A percentile compares a stretch with the other conserved stretches of the same genome.
Evolutionary conservation across 2,113 vertebrate species (phyloP).

Genomic region (Petrocephalus microphthalmus): DNA sequence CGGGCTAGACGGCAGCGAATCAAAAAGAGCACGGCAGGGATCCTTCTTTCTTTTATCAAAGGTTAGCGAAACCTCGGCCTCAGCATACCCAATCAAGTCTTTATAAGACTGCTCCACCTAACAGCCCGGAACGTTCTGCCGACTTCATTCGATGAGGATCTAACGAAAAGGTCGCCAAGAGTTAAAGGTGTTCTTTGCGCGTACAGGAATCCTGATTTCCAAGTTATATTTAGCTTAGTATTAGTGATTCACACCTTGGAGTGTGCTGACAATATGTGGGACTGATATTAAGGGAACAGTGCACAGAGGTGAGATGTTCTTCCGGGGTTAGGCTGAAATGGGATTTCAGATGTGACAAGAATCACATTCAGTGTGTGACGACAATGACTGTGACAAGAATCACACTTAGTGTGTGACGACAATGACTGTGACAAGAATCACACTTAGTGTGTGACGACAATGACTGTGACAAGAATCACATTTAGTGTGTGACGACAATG

Average conservation of each 20-base stretch:
- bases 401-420: background rate
- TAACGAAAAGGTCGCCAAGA: background rate
- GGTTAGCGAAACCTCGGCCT: constrained; percentile 29
- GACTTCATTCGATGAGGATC: background rate
- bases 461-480: background rate
- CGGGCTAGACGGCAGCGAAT: constrained; percentile 20
- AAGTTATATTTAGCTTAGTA: background rate
- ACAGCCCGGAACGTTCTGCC: background rate
- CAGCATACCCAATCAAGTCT: constrained; percentile 43
- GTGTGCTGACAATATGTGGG: background rate
- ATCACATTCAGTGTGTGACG: background rate
- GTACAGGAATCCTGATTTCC: background rate
- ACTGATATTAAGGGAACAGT: background rate
- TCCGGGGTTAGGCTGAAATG: background rate
- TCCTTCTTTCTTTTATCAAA: constrained; percentile 31
- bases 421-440: background rate
- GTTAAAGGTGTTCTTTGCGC: background rate
- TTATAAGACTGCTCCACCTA: constrained; percentile 7
- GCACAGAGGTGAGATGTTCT: background rate
- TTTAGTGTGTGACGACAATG: background rate
- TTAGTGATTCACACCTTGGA: background rate
- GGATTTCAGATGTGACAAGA: background rate
- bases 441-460: background rate
- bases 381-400: background rate
- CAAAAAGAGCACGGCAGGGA: constrained; percentile 20